Evolutionary conservation across 92 coral and sea anemone species (phyloP), one percentile per base, ranked within the genome.

Genomic region (Zoanthus gigantus): DNA sequence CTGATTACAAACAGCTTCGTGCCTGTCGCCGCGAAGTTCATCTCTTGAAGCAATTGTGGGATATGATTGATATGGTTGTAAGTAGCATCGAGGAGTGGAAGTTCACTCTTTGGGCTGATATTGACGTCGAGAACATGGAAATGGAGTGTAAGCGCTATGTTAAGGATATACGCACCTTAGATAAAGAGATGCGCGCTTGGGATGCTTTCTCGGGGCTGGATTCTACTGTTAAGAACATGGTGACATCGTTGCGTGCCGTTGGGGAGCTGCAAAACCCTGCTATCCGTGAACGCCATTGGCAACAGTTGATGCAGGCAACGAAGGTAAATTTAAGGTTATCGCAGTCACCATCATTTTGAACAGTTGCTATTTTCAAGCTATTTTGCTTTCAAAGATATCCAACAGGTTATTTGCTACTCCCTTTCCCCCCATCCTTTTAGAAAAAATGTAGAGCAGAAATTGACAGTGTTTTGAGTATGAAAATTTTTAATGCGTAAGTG

Each of bases 261-360:
- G 98, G 98, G 82, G 98, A 97, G 87, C 79, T 97, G 74, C 99
- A 97, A 94, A 97, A 97, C 87, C 97, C 98, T 48, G 99, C 99
- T 46, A 97, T 97, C 73, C 90, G 99, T 69, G 99, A 97, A 61
- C 97, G 99, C 71, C 99, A 97, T 88, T 97, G 99, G 99, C 98
- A 97, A 83, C 99, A 97, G 88, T 94, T 97, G 18, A 97, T 97
- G 99, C 99, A 97, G 93, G 99, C 99, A 14, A 97, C 99, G n/a
- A 96, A 97, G 97, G 99, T 97, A 66, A 23, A 89, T 7, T 13
- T 18, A 83, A 17, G 28, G 12, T 0, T 28, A 12, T 14, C 29
- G n/a, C 71, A 32, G 56, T 12, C 53, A 7, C 56, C 10, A 50
- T 50, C 12, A 0, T 50, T 23, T 2, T 7, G 9, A 11, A 50